Percentiles rank a stretch among this genome's conserved stretches.
phyloP scores from a whole-genome alignment of 2,113 vertebrate genomes.

The Ceyx cyanopectus region DNA sequence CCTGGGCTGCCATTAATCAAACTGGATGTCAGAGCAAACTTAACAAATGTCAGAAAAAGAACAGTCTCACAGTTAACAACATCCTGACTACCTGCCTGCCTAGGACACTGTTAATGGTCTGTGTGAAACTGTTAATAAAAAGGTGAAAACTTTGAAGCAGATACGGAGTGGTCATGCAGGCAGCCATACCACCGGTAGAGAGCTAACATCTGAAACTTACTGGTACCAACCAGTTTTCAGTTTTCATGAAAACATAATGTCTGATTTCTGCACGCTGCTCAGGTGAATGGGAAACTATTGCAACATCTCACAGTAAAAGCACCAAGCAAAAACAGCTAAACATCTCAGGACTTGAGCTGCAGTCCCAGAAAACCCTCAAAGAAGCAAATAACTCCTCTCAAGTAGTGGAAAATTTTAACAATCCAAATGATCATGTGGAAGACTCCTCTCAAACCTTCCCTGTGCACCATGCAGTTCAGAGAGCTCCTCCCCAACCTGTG shows the following conservation, averaged over 20 bases:
- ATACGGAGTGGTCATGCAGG: not conserved
- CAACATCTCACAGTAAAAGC: not conserved
- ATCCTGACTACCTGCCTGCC: not conserved
- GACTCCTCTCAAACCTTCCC: not conserved
- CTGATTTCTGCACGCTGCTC: not conserved
- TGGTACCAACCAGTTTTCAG: not conserved
- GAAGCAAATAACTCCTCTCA: not conserved
- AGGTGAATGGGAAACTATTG: not conserved
- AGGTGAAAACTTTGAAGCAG: not conserved
- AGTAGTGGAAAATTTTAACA: not conserved
- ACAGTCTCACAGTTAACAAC: not conserved
- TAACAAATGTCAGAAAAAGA: not conserved
- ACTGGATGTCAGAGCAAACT: not conserved
- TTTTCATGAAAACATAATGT: not conserved
- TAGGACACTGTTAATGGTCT: not conserved
- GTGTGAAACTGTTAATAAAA: not conserved
- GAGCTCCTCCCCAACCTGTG: not conserved
- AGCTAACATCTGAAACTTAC: not conserved
- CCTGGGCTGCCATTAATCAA: not conserved
- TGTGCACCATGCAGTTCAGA: accelerated
- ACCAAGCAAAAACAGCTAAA: not conserved
- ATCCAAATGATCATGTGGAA: accelerated
- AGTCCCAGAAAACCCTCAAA: not conserved
- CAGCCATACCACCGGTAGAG: accelerated
- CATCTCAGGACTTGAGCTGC: not conserved